Evolutionary conservation across 1,140 invertebrate species (phyloP).

Genomic region (Bilobella aurantiaca): DNA sequence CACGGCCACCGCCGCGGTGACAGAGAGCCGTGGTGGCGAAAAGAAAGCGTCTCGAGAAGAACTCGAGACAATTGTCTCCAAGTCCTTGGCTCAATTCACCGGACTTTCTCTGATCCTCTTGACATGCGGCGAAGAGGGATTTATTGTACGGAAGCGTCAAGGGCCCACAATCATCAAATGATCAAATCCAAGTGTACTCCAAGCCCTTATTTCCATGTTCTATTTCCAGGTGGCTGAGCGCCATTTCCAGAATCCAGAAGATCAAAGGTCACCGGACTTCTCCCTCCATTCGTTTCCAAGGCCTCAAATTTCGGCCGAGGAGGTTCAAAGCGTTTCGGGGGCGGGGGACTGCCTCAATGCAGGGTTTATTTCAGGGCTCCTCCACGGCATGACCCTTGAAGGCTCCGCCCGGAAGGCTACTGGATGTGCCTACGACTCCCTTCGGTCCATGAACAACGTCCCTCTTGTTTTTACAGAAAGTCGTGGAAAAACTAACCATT

Average conservation of each 20-base stretch:
- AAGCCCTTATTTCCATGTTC: not conserved
- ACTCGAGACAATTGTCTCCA: not conserved
- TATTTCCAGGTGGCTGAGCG: not conserved
- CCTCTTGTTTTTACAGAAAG: too few relatives aligned
- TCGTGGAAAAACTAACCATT: not conserved
- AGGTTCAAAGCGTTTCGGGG: conserved; percentile 46
- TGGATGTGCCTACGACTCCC: conserved; percentile 44
- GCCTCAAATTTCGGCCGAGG: conserved; percentile 28
- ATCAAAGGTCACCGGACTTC: not conserved
- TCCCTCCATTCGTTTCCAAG: conserved; percentile 16
- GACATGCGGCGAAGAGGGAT: conserved; percentile 26
- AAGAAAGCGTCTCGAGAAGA: not conserved
- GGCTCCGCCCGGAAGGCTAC: conserved; percentile 43
- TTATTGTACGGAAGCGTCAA: conserved; percentile 18
- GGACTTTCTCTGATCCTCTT: conserved; percentile 24
- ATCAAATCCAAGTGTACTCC: not conserved
- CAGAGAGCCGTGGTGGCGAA: not conserved
- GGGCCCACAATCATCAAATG: not conserved
- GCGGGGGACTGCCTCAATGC: conserved; percentile 43
- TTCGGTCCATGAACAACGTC: conserved; percentile 44
- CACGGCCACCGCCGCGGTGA: too few relatives aligned
- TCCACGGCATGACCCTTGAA: conserved; percentile 40
- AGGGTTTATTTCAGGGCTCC: conserved; percentile 36
- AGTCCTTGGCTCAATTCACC: conserved; percentile 21
- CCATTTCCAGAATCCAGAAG: not conserved